These are phyloP conservation scores for Lamprotornis superbus DNA, from an alignment of 2,113 vertebrate species.

Conservation along the genomic window DNA sequence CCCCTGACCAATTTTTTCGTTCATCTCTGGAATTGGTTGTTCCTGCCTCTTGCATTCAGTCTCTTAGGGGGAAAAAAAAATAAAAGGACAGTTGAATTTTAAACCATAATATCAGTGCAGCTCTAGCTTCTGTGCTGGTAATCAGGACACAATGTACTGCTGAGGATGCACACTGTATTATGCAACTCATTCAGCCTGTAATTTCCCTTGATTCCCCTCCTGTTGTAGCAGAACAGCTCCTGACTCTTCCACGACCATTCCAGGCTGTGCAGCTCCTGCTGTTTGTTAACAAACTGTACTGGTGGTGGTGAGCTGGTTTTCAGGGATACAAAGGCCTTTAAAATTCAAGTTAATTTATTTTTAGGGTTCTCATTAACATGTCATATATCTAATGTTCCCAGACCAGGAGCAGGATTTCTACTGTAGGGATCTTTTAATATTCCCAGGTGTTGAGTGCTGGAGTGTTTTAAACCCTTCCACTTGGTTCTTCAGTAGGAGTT, in stretches of 20 bases:
- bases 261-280: background rate
- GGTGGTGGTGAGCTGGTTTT: background rate
- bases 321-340: background rate
- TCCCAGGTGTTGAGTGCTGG: background rate
- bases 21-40: background rate
- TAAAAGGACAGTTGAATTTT: background rate
- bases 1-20: conserved; percentile 13
- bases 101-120: conserved; percentile 45
- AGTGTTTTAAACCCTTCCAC: conserved; percentile 4
- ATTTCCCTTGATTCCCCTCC: conserved; percentile 65
- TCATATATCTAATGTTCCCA: background rate
- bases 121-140: conserved; percentile 28
- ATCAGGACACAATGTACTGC: conserved; percentile 61
- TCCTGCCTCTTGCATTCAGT: background rate
- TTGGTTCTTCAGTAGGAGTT: background rate
- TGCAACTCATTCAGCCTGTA: conserved; percentile 68
- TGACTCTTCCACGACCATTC: conserved; percentile 12
- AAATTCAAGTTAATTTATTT: conserved; percentile 42
- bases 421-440: background rate
- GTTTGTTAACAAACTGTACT: background rate
- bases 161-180: conserved; percentile 47
- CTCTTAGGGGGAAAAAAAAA: background rate
- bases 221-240: conserved; percentile 39
- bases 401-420: background rate
- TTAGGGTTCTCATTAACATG: background rate